Conservation (phyloP, 2,113 vertebrate species). For the Mus musculus region GRCm39 chr2:102412001-102412500, state of each 20-base stretch:
- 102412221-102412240: background rate
- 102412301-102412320: background rate
- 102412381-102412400: background rate
- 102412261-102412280: background rate
- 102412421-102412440: background rate
- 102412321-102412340: background rate
- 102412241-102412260: background rate
- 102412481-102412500: background rate
- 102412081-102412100: background rate
- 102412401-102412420: background rate
- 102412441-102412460: background rate
- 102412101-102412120: background rate
- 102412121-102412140: background rate
- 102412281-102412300: background rate
- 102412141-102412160: background rate
- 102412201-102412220: background rate
- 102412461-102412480: background rate
- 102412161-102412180: background rate
- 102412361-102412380: background rate
- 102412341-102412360: background rate
- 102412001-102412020: background rate
- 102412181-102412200: background rate
- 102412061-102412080: background rate
- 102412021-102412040: background rate
- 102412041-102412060: background rate